Conservation (phyloP, 1,140 invertebrate genomes). For the Lordiphosa clarofinis region DNA sequence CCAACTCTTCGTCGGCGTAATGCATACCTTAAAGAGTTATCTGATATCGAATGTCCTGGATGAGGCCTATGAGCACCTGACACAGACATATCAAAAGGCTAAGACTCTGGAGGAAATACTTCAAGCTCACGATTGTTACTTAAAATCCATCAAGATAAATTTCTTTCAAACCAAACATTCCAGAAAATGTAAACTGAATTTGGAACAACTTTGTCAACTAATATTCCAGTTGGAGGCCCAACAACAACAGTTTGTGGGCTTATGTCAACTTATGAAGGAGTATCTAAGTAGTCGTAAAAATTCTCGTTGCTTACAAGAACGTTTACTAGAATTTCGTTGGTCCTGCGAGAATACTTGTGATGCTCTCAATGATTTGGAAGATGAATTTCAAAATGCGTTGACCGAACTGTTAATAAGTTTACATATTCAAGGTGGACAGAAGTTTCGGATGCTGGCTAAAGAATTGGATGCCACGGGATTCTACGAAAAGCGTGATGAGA, state of each 20-base stretch:
- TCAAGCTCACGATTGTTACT: constrained; percentile 20
- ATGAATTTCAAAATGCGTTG: constrained; percentile 17
- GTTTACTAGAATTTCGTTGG: constrained; percentile 11
- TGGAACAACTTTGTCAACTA: constrained; percentile 16
- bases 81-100: background rate
- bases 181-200: background rate
- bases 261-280: constrained; percentile 1
- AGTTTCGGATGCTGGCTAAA: constrained; percentile 8
- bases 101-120: constrained; percentile 34
- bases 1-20: constrained; percentile 3
- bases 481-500: constrained; percentile 6
- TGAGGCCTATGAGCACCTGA: constrained; percentile 8
- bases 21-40: constrained; percentile 21
- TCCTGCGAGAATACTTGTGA: constrained; percentile 27
- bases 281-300: background rate
- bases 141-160: constrained; percentile 19
- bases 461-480: constrained; percentile 12
- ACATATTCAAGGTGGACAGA: background rate
- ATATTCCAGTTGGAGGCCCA: constrained; percentile 21
- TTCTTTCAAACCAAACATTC: constrained; percentile 2
- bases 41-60: constrained; percentile 16
- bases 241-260: constrained; percentile 21
- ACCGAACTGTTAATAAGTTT: constrained; percentile 14
- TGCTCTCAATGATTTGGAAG: constrained; percentile 10
- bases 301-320: background rate